Percentiles rank a stretch among this genome's conserved stretches.
These are phyloP conservation scores for Olivierus martensii DNA, from an alignment of 1,140 invertebrate species.

Conservation along the genomic window DNA sequence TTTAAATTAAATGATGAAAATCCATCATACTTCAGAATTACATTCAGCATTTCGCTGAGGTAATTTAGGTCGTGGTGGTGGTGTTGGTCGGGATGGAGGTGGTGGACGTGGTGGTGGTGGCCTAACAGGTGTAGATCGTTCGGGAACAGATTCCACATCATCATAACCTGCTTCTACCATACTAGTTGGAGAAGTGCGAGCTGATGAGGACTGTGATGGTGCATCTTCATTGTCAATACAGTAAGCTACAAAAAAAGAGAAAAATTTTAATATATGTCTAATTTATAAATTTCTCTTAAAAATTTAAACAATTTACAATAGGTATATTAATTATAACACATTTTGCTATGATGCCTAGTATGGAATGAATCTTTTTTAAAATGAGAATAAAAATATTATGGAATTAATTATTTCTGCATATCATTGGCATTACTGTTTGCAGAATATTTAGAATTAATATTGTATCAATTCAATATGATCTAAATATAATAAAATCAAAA, in stretches of 20 bases:
- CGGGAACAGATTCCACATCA: slow-evolving; percentile 1
- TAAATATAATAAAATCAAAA: no score
- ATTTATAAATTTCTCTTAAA: no score
- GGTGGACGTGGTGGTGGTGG: not conserved
- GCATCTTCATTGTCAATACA: not conserved
- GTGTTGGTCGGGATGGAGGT: not conserved
- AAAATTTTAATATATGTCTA: not conserved
- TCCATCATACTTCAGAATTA: not conserved
- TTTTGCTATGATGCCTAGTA: no score
- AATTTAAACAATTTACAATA: not conserved
- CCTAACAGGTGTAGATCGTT: slow-evolving; percentile 1
- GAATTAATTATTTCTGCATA: no score
- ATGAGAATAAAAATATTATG: no score
- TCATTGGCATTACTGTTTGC: no score
- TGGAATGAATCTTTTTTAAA: no score
- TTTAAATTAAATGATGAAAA: no score
- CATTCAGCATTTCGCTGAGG: not conserved
- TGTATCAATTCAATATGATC: no score
- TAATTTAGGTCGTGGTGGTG: not conserved
- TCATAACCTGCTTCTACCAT: not conserved
- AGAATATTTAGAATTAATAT: no score
- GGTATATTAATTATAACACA: no score
- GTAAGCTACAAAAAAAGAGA: not conserved
- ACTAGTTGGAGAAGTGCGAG: not conserved
- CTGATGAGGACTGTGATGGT: not conserved